Evolutionary conservation across 2,888 invertebrate species (phyloP).

Genomic region (Rhodophaea formosa): DNA sequence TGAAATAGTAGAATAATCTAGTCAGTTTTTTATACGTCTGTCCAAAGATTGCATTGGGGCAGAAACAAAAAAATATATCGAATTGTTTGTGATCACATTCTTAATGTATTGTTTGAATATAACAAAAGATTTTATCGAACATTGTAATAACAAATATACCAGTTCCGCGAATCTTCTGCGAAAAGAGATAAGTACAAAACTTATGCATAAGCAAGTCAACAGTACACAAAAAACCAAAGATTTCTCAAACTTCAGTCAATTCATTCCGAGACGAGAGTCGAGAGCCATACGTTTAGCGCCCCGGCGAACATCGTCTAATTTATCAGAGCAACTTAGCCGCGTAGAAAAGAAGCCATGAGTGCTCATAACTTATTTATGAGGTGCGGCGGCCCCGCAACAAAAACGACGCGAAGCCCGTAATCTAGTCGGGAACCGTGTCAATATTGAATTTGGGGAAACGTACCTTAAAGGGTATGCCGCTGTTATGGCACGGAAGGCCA

Average conservation of each 20-base stretch:
- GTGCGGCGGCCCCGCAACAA: slow-evolving; percentile 4
- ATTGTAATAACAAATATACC: too few relatives aligned
- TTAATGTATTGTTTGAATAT: too few relatives aligned
- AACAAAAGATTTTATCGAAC: too few relatives aligned
- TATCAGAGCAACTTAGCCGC: slow-evolving; percentile 6
- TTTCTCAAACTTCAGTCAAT: background rate
- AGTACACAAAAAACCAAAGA: background rate
- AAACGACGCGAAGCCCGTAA: slow-evolving; percentile 13
- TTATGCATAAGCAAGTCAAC: too few relatives aligned
- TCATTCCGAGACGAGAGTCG: background rate
- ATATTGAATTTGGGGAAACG: slow-evolving; percentile 16
- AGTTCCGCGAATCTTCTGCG: too few relatives aligned
- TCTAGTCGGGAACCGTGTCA: slow-evolving; percentile 12
- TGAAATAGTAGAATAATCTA: too few relatives aligned
- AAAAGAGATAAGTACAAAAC: too few relatives aligned
- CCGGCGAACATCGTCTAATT: slow-evolving; percentile 9
- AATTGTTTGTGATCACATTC: too few relatives aligned
- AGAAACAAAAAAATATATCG: too few relatives aligned
- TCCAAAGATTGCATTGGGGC: too few relatives aligned
- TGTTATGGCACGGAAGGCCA: background rate
- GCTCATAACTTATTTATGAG: slow-evolving; percentile 19
- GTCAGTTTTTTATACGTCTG: too few relatives aligned
- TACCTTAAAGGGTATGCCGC: background rate
- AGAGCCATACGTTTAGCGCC: background rate
- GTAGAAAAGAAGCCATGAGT: slow-evolving; percentile 17